These are phyloP conservation scores for Caenorhabditis drosophilae DNA, from an alignment of 2,888 invertebrate species.

Conservation along the genomic window DNA sequence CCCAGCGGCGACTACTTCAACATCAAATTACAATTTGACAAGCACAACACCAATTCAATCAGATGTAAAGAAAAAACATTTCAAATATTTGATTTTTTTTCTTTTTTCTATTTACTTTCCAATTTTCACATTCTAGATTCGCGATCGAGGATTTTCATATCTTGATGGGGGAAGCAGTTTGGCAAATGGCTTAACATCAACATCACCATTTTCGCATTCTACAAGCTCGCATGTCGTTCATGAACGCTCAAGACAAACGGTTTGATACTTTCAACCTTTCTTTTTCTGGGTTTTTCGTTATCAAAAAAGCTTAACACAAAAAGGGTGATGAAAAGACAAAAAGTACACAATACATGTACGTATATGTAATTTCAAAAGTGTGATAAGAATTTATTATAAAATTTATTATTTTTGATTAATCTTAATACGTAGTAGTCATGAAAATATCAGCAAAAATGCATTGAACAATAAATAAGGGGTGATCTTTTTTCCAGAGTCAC, in stretches of 20 bases:
- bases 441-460: too few relatives aligned
- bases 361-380: too few relatives aligned
- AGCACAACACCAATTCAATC: constrained; percentile 32
- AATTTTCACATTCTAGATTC: constrained; percentile 5
- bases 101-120: background rate
- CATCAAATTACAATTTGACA: constrained; percentile 25
- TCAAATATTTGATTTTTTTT: background rate
- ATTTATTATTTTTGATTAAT: too few relatives aligned
- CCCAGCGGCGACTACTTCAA: constrained; percentile 21
- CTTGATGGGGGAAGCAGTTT: constrained; percentile 29
- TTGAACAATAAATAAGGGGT: background rate
- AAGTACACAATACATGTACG: too few relatives aligned
- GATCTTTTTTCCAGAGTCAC: constrained; percentile 39
- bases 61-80: constrained; percentile 18
- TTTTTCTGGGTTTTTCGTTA: background rate
- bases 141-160: constrained; percentile 47
- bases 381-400: too few relatives aligned
- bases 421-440: too few relatives aligned
- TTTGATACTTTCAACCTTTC: background rate
- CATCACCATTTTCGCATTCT: constrained; percentile 37
- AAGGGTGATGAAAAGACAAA: too few relatives aligned
- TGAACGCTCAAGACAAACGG: constrained; percentile 42
- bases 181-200: constrained; percentile 15
- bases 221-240: constrained; percentile 33
- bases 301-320: too few relatives aligned